Conservation (phyloP, 2,797 vertebrate species). For the Distichodus sexfasciatus region DNA sequence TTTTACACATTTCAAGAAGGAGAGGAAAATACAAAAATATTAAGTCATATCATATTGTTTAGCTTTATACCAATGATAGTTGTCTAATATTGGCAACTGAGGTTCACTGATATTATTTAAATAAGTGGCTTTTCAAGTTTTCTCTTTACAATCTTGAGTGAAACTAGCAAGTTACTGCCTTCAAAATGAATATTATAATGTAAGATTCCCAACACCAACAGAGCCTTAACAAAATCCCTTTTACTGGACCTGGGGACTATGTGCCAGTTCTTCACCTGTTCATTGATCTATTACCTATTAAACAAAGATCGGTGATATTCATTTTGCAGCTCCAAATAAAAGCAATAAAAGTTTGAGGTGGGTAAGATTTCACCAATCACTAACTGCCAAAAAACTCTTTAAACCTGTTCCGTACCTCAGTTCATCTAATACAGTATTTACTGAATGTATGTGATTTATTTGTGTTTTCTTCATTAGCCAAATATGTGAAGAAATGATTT, state of each 20-base stretch:
- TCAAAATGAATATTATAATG: no score
- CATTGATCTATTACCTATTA: conserved; percentile 1
- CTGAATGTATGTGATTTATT: neutral
- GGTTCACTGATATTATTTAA: no score
- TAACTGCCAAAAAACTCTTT: neutral
- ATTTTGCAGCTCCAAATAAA: neutral
- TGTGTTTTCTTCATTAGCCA: conserved; percentile 8
- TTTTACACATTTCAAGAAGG: no score
- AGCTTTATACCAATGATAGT: no score
- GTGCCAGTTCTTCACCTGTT: conserved; percentile 6
- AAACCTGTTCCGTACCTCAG: conserved; percentile 45
- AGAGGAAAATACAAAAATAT: no score
- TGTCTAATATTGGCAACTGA: no score
- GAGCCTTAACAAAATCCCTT: neutral
- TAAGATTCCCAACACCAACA: no score
- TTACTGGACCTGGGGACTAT: neutral
- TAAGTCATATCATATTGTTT: no score
- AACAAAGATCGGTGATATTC: neutral
- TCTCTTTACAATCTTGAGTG: no score
- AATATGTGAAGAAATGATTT: conserved; percentile 32
- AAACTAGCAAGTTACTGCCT: no score
- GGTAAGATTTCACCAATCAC: neutral
- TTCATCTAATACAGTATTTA: conserved; percentile 15
- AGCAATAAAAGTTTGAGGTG: neutral
- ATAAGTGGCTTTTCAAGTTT: no score